phyloP scores from a whole-genome alignment of 2,797 vertebrate genomes.

The Cyclura pinguis region DNA sequence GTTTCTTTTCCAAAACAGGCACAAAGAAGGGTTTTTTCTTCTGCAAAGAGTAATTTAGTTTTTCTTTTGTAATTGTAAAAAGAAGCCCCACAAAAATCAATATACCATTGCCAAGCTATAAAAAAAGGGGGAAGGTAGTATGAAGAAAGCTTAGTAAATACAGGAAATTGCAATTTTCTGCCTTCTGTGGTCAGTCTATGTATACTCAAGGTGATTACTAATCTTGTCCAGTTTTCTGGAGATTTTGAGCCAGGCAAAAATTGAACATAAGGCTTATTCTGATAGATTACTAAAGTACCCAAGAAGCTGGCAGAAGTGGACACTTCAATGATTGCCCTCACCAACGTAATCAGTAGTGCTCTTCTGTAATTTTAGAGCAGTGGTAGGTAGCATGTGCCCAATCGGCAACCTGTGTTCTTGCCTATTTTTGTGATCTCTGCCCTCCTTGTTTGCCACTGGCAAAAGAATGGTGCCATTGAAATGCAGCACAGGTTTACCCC shows the following conservation, averaged over 20 bases:
- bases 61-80: constrained; percentile 71
- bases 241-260: constrained; percentile 8
- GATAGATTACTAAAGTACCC: not conserved
- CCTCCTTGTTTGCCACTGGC: not conserved
- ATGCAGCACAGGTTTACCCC: too few relatives aligned
- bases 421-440: not conserved
- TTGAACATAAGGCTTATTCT: not conserved
- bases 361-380: not conserved
- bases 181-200: constrained; percentile 56
- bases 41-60: constrained; percentile 69
- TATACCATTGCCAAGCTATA: constrained; percentile 62
- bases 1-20: constrained; percentile 61
- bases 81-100: constrained; percentile 73
- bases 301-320: not conserved
- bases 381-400: not conserved
- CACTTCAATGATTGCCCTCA: not conserved
- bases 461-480: too few relatives aligned
- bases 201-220: constrained; percentile 62
- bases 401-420: not conserved
- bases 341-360: not conserved
- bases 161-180: constrained; percentile 67
- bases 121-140: constrained; percentile 21
- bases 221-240: constrained; percentile 1
- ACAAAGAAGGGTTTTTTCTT: constrained; percentile 60
- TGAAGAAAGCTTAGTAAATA: constrained; percentile 71